These are phyloP conservation scores for Neodiprion fabricii DNA, from an alignment of 1,140 invertebrate species.

Conservation along the genomic window DNA sequence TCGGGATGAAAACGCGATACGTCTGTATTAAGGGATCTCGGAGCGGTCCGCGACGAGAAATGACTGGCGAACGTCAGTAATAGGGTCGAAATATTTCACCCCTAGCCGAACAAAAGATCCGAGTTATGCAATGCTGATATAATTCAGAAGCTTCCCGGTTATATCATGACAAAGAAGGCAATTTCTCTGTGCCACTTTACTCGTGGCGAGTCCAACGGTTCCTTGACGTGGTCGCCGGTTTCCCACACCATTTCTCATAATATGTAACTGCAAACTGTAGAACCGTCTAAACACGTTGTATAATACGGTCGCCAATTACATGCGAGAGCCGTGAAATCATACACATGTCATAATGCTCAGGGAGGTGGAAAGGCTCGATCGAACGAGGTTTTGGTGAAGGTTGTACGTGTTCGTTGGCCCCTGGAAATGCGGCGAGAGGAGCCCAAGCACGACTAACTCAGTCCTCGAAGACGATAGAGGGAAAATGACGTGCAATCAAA, in stretches of 20 bases:
- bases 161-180: constrained; percentile 11
- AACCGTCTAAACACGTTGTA: no score
- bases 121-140: no score
- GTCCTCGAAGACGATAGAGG: constrained; percentile 33
- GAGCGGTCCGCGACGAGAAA: background rate
- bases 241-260: no score
- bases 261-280: no score
- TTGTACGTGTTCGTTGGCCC: background rate
- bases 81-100: background rate
- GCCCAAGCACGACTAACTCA: constrained; percentile 3
- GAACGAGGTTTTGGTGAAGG: no score
- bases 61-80: background rate
- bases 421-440: background rate
- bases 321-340: no score
- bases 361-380: background rate
- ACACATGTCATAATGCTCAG: background rate
- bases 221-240: no score
- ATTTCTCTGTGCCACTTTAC: background rate
- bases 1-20: constrained; percentile 34
- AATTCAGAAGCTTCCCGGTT: no score
- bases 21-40: constrained; percentile 18
- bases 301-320: no score
- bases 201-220: no score
- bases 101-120: no score
- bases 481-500: constrained; percentile 50